Base-by-base conservation (phyloP, 2,113 vertebrate species). In the Pavo muticus region DNA sequence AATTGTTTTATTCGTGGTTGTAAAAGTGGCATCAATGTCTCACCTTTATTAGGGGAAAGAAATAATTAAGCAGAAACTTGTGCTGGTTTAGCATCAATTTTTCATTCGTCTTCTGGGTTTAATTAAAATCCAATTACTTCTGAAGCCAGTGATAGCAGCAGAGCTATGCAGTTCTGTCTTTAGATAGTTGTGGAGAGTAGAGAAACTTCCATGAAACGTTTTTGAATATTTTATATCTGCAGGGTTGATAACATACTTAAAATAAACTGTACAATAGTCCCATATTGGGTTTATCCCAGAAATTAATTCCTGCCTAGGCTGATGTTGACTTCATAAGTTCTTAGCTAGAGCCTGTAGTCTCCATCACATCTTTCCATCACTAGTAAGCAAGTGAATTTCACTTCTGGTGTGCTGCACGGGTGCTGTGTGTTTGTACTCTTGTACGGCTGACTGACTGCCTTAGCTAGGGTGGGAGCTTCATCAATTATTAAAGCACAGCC, bases 21-120 rank as follows among this genome's bases (percentile, higher is more conserved):
- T 63, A 40, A 67, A 88, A 90, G 39, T n/a, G 32, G 9, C 7
- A 6, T 37, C 7, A 8, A 2, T 59, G 23, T 71, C 73, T 76
- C 42, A 64, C 0, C 24, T 77, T 54, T 27, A 39, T 3, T n/a
- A 2, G 11, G 4, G 18, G 13, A 1, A 2, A 5, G 5, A 1
- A 15, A 54, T 10, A 21, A 11, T 83, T 10, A 50, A 59, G 30
- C 7, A 74, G 35, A 69, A 83, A 14, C 2, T 50, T 75, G 6
- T 63, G 45, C 48, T 85, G 25, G 9, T 70, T 9, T 63, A 39
- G 24, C 19, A 21, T 72, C 6, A 65, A 14, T 69, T 93, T 94
- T 92, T 85, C n/a, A 6, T 89, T 76, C 35, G 5, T 93, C 9
- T 63, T 35, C 45, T 60, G 56, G 8, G 7, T 70, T 91, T 85